A percentile compares a stretch with the other conserved stretches of the same genome.
Evolutionary conservation across 1,140 invertebrate genomes (phyloP).

Genomic region (Atta cephalotes): DNA sequence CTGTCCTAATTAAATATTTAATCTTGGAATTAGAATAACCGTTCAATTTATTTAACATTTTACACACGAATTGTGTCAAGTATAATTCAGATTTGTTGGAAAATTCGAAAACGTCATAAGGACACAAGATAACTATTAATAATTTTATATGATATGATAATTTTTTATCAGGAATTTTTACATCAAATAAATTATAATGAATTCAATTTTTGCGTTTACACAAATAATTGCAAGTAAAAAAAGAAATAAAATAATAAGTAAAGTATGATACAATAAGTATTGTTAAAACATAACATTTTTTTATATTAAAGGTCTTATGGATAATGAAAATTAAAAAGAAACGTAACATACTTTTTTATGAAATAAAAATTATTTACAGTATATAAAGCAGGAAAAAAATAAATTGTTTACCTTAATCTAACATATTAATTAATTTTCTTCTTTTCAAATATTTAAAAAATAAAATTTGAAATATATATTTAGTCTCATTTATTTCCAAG

Average conservation of each 20-base stretch:
- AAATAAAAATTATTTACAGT: too few relatives aligned
- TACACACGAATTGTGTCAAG: background rate
- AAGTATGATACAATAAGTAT: background rate
- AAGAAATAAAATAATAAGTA: background rate
- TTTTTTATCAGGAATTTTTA: background rate
- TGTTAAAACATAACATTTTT: background rate
- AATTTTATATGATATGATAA: background rate
- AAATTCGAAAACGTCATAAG: background rate
- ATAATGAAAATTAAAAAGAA: too few relatives aligned
- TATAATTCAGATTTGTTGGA: background rate
- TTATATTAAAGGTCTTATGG: background rate
- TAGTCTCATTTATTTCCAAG: background rate
- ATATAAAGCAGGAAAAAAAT: too few relatives aligned
- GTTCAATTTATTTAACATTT: background rate
- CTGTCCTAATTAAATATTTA: background rate
- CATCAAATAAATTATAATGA: background rate
- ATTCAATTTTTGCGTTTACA: background rate
- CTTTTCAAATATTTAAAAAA: background rate
- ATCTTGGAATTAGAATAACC: background rate
- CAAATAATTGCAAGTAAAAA: background rate
- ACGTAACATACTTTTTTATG: too few relatives aligned
- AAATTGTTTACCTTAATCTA: background rate
- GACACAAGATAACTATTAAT: background rate
- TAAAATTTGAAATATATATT: background rate
- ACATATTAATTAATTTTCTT: background rate